Evolutionary conservation across 1,140 invertebrate genomes (phyloP).

Genomic region (Rhopalosiphum maidis): DNA sequence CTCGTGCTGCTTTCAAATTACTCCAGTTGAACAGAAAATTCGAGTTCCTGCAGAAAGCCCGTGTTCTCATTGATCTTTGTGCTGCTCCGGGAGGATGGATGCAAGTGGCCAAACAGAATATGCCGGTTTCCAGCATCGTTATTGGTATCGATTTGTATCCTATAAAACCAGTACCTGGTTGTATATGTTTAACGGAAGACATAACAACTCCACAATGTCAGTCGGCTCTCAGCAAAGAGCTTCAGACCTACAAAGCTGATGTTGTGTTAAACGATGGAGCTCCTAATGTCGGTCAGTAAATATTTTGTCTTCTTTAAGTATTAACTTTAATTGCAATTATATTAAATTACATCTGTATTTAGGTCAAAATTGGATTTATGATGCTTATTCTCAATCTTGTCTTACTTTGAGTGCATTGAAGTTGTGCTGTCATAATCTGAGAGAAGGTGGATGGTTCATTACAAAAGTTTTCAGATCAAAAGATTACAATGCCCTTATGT

Average conservation of each 20-base stretch:
- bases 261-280: slow-evolving; percentile 97
- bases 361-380: slow-evolving; percentile 91
- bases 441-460: slow-evolving; percentile 94
- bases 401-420: slow-evolving; percentile 92
- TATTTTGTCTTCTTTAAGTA: background rate
- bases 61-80: slow-evolving; percentile 97
- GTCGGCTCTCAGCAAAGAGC: slow-evolving; percentile 78
- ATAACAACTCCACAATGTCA: slow-evolving; percentile 95
- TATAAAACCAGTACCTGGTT: slow-evolving; percentile 91
- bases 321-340: background rate
- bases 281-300: slow-evolving; percentile 88
- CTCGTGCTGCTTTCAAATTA: slow-evolving; percentile 97
- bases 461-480: slow-evolving; percentile 99
- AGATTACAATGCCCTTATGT: slow-evolving; percentile 94
- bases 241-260: slow-evolving; percentile 97
- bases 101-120: slow-evolving; percentile 98
- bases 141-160: slow-evolving; percentile 95
- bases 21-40: slow-evolving; percentile 98
- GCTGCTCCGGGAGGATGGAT: slow-evolving; percentile 99
- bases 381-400: slow-evolving; percentile 93
- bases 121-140: slow-evolving; percentile 95
- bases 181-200: slow-evolving; percentile 89
- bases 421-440: slow-evolving; percentile 91
- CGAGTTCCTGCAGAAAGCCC: slow-evolving; percentile 93
- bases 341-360: background rate